These are phyloP conservation scores for Iphiclides podalirius DNA, from an alignment of 2,888 invertebrate species.

Conservation along the genomic window DNA sequence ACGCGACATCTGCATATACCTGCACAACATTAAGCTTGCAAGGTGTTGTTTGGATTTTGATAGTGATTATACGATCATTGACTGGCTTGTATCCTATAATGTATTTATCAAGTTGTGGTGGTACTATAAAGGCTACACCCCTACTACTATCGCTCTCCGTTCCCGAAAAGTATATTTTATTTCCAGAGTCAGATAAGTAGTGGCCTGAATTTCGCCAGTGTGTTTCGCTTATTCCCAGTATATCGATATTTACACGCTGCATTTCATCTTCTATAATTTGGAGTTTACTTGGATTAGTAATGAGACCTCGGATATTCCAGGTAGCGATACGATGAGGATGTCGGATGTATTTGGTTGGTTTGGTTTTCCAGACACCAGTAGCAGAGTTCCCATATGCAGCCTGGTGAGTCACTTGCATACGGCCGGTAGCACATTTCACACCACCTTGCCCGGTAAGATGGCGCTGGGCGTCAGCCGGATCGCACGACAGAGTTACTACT, in stretches of 20 bases:
- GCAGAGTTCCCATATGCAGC: constrained; percentile 21
- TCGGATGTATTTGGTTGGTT: background rate
- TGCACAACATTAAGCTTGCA: constrained; percentile 3
- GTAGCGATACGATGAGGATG: constrained; percentile 1
- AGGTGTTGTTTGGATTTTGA: background rate
- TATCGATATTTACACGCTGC: background rate
- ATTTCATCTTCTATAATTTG: constrained; percentile 7
- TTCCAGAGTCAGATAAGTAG: background rate
- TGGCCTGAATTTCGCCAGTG: background rate
- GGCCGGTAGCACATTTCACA: constrained; percentile 26
- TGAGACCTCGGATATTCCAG: constrained; percentile 9
- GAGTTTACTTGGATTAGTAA: background rate
- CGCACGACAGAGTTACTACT: background rate
- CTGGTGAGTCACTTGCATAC: constrained; percentile 13
- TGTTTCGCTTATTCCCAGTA: constrained; percentile 9
- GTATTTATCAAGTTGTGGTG: background rate
- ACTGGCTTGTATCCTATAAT: constrained; percentile 2
- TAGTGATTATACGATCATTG: background rate
- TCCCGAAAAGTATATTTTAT: background rate
- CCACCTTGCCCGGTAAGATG: constrained; percentile 18
- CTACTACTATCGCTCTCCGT: background rate
- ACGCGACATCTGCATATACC: too few relatives aligned
- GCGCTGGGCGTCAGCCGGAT: constrained; percentile 26
- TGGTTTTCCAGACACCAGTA: background rate
- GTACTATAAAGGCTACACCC: constrained; percentile 3